Evolutionary conservation across 2,888 invertebrate genomes (phyloP), one percentile per base, ranked within the genome.

Genomic region (Patella ulyssiponensis): DNA sequence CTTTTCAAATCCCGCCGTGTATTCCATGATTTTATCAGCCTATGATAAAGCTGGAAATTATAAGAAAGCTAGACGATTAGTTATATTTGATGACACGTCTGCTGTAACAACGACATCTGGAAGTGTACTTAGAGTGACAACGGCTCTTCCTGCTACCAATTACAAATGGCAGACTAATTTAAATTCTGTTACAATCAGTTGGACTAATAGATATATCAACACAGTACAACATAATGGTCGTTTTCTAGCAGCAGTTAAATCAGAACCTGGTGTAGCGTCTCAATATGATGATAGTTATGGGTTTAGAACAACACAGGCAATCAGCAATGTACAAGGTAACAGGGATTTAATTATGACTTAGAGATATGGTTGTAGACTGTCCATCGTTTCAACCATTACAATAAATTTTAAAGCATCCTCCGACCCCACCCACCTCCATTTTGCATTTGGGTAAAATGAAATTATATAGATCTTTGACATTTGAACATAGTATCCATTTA

Each of bases 231-330:
- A 64, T 23, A 64, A 64, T 64, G 64, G 64, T 64, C 20, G 23
- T 23, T 64, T 23, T 64, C 64, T 64, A 64, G 64, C 64, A 23
- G 23, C 20, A 23, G 20, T 44, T 69, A 75, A 12, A 3, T 14
- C 70, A 20, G 71, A 75, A 17, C 44, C 53, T 17, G 74, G 72
- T 20, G 69, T 79, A 27, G 69, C 64, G 11, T 71, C 56, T 54
- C 71, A 20, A 20, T 81, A 81, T 70, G 81, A 81, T 69, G 81
- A 81, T 72, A 54, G 72, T 69, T 74, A 81, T 14, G 77, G 78
- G 12, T 73, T 27, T 51, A 75, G 79, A 51, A 77, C 77, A 9
- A 44, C 56, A 1, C 69, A 69, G 11, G 74, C 71, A n/a, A 53
- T 78, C n/a, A 70, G 17, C 15, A 79, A 81, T 72, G 51, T 74